Evolutionary conservation across 2,888 invertebrate genomes (phyloP), one percentile per base, ranked within the genome.

Genomic region (Zhuqinia jingwanae): DNA sequence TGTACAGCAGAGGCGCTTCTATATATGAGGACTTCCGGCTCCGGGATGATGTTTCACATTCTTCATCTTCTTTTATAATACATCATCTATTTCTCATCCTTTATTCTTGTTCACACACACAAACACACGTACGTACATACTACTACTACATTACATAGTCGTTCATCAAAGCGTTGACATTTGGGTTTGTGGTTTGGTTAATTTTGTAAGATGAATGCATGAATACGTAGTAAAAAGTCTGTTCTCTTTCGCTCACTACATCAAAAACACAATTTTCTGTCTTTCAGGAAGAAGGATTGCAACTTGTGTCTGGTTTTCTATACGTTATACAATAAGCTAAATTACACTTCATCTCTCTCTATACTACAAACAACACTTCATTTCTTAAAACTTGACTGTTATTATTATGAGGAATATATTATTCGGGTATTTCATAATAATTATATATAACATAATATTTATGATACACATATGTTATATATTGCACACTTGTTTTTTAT

Each of bases 171-270:
- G 47, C n/a, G 70, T 50, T 70, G 47, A 70, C 47, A 36, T 70
- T 70, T 50, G 15, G 47, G 70, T 22, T 25, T 70, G 50, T n/a
- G 70, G 70, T 70, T 70, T n/a, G 70, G 70, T 70, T 70, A 70
- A 70, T 70, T 70, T 70, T 36, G 36, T 8, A 6, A 47, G 70
- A 25, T 47, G 47, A 70, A 70, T 47, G 47, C 20, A 17, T 17
- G 17, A 42, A 42, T 45, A 8, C 25, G 58, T 63, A n/a, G 17
- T 70, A 27, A n/a, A 30, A 27, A 15, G 70, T n/a, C 53, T 53
- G n/a, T 15, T 30, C 27, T 17, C 27, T 27, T 2, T 30, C 27
- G 11, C 17, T 27, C 13, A 0, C 60, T 27, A 30, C n/a, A n/a
- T 2, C 22, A 45, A 45, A 70, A 47, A 25, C 22, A 70, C 8